These are phyloP conservation scores for Actinia equina DNA, from an alignment of 64 coral and sea anemone species.

Conservation along the genomic window DNA sequence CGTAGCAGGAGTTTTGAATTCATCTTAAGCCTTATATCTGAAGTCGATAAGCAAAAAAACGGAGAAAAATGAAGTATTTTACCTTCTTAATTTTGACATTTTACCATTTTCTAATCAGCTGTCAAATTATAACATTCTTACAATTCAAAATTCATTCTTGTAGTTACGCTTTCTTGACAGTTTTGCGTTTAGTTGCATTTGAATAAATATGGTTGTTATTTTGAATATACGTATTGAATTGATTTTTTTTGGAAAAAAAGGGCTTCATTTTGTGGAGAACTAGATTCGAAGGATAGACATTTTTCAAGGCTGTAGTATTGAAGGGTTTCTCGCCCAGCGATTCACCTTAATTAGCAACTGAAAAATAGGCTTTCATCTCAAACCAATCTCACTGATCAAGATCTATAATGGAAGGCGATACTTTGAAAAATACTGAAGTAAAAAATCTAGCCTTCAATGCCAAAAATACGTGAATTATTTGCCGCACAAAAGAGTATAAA, in stretches of 20 bases:
- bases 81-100: not conserved
- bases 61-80: not conserved
- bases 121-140: not conserved
- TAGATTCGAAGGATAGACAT: not conserved
- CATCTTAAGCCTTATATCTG: slow-evolving; percentile 1
- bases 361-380: not conserved
- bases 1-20: not conserved
- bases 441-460: not conserved
- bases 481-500: not conserved
- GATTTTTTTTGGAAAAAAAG: not conserved
- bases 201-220: not conserved
- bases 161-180: not conserved
- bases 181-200: not conserved
- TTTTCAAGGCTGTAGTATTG: not conserved
- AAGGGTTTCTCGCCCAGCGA: not conserved
- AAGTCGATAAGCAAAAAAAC: not conserved
- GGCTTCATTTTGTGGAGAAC: not conserved
- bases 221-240: not conserved
- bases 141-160: not conserved
- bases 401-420: not conserved
- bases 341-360: not conserved
- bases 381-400: not conserved
- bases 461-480: slow-evolving; percentile 2
- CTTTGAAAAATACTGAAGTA: not conserved
- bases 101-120: not conserved